A percentile compares a stretch with the other conserved stretches of the same genome.
Evolutionary conservation across 2,888 invertebrate species (phyloP).

Genomic region (Cheilosia vernalis): DNA sequence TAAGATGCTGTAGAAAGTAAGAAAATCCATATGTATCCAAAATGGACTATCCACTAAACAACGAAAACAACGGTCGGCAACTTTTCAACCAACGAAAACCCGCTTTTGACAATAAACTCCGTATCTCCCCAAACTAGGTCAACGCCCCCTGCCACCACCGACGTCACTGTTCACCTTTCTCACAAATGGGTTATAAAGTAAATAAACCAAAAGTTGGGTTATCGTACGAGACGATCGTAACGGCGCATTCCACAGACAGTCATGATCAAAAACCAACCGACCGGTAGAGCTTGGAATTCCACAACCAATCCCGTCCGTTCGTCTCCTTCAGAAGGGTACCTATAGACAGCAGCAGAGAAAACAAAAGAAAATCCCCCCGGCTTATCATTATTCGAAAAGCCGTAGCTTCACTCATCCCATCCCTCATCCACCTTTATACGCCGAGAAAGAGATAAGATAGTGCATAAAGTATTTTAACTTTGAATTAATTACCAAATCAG

Average conservation of each 20-base stretch:
- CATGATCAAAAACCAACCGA: conserved; percentile 31
- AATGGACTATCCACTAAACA: no score
- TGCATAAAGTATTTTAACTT: conserved; percentile 46
- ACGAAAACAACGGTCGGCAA: no score
- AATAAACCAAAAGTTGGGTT: neutral
- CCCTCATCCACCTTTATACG: conserved; percentile 49
- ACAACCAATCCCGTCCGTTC: conserved; percentile 24
- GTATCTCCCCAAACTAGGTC: conserved; percentile 5
- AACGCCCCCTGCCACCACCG: neutral
- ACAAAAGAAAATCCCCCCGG: conserved; percentile 40
- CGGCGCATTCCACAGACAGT: conserved; percentile 4
- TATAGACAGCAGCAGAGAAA: conserved; percentile 4
- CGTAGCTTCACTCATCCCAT: conserved; percentile 27
- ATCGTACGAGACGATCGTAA: neutral
- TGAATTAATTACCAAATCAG: conserved; percentile 68
- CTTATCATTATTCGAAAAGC: conserved; percentile 41
- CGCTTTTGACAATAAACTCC: no score
- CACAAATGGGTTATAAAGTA: neutral
- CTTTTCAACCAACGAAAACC: no score
- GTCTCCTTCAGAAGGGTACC: conserved; percentile 10
- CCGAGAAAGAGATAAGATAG: conserved; percentile 53
- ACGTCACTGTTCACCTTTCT: neutral
- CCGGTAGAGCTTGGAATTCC: conserved; percentile 30
- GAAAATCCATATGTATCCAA: no score
- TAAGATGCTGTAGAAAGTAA: no score